Conservation (phyloP, 2,797 vertebrate genomes). For the Enteromius treurensis region DNA sequence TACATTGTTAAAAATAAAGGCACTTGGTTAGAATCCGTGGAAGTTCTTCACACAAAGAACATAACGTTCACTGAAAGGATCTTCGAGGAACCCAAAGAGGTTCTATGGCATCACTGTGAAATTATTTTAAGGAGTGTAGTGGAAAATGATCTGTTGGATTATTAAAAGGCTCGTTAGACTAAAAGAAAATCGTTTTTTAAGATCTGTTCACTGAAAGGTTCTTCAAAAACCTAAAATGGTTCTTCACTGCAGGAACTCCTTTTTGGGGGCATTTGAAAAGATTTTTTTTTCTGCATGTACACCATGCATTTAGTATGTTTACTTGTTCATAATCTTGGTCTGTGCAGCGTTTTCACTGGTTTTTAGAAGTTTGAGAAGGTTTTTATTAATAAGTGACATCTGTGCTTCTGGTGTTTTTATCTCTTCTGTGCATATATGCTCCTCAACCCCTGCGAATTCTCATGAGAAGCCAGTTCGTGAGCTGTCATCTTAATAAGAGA, state of each 20-base stretch:
- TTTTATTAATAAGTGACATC: neutral
- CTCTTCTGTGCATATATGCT: slow-evolving; percentile 46
- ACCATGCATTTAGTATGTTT: neutral
- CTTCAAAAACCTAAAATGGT: neutral
- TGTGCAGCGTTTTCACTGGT: neutral
- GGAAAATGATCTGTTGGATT: no score
- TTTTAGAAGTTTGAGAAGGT: neutral
- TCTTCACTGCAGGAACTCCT: neutral
- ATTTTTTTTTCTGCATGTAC: neutral
- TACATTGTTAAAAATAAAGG: no score
- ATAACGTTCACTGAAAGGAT: neutral
- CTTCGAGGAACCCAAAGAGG: neutral
- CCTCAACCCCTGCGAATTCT: slow-evolving; percentile 47
- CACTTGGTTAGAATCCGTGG: no score
- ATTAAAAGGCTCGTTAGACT: neutral
- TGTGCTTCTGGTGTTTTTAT: slow-evolving; percentile 16
- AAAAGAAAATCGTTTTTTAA: neutral
- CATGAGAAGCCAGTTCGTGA: slow-evolving; percentile 60
- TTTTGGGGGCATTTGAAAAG: neutral
- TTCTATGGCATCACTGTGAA: neutral
- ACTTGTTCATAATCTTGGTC: neutral
- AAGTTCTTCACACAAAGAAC: neutral
- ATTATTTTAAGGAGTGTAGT: neutral
- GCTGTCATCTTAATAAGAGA: slow-evolving; percentile 71
- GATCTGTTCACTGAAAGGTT: neutral